Conservation (phyloP, 2,888 invertebrate genomes). For the Nematopogon swammerdamellus region DNA sequence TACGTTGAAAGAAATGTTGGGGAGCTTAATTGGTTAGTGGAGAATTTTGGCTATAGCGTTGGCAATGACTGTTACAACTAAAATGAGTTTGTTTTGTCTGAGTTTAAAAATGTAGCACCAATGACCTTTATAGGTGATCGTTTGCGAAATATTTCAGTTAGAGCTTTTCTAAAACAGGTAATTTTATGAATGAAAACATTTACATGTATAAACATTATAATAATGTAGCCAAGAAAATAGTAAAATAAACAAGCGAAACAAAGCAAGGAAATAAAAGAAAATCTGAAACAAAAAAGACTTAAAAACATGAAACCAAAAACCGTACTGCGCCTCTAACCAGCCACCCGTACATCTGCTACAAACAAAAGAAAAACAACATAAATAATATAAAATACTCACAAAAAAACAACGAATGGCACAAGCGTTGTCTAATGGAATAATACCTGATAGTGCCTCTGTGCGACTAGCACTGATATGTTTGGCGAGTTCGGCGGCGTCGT, state of each 20-base stretch:
- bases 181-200: no score
- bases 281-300: background rate
- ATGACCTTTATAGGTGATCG: no score
- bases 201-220: conserved; percentile 6
- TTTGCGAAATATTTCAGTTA: no score
- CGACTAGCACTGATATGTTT: conserved; percentile 63
- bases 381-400: conserved; percentile 46
- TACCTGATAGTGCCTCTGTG: conserved; percentile 60
- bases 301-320: conserved; percentile 3
- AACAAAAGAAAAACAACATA: conserved; percentile 14
- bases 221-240: conserved; percentile 9
- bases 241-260: conserved; percentile 7
- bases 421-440: conserved; percentile 13
- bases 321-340: background rate
- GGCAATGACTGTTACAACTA: no score
- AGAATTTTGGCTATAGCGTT: no score
- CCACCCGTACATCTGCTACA: background rate
- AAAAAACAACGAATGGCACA: conserved; percentile 21
- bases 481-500: conserved; percentile 73
- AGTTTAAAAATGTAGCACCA: no score
- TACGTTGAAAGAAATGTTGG: no score
- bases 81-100: no score
- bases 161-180: no score
- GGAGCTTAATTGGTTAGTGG: no score
- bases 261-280: conserved; percentile 17